Conservation (phyloP, 2,797 vertebrate species). For the Hozukius guyotensis region DNA sequence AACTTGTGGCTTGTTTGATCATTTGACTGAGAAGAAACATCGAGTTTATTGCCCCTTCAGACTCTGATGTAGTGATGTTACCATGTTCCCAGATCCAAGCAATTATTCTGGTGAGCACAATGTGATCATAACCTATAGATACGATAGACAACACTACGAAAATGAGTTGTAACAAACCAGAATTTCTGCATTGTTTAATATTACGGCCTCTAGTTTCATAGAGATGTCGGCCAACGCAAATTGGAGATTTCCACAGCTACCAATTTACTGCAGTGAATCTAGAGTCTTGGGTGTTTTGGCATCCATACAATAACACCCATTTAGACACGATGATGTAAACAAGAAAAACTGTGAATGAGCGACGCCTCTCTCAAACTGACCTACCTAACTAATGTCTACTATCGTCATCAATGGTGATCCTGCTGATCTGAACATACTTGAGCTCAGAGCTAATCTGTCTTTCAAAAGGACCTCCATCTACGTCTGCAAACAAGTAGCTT, state of each 20-base stretch:
- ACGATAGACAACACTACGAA: not conserved
- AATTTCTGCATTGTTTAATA: not conserved
- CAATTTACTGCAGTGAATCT: not conserved
- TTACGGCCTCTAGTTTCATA: not conserved
- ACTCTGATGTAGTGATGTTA: not conserved
- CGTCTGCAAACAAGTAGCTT: slow-evolving; percentile 54
- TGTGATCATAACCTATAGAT: not conserved
- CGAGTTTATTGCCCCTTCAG: not conserved
- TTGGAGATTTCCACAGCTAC: not conserved
- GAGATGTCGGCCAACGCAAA: not conserved
- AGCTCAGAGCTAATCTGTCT: slow-evolving; percentile 55
- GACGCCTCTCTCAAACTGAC: slow-evolving; percentile 9
- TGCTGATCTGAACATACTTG: slow-evolving; percentile 38
- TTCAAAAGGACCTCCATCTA: slow-evolving; percentile 38
- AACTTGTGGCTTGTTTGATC: not conserved
- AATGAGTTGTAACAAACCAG: not conserved
- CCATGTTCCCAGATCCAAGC: not conserved
- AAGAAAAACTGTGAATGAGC: slow-evolving; percentile 8
- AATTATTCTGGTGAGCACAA: not conserved
- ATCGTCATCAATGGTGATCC: slow-evolving; percentile 50
- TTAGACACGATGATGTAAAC: not conserved
- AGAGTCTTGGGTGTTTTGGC: not conserved
- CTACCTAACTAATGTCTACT: slow-evolving; percentile 28
- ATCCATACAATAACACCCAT: not conserved
- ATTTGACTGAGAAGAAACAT: not conserved